Percentiles rank a stretch among this genome's conserved stretches.
Evolutionary conservation across 2,888 invertebrate species (phyloP).

Genomic region (Dascillus cervinus): DNA sequence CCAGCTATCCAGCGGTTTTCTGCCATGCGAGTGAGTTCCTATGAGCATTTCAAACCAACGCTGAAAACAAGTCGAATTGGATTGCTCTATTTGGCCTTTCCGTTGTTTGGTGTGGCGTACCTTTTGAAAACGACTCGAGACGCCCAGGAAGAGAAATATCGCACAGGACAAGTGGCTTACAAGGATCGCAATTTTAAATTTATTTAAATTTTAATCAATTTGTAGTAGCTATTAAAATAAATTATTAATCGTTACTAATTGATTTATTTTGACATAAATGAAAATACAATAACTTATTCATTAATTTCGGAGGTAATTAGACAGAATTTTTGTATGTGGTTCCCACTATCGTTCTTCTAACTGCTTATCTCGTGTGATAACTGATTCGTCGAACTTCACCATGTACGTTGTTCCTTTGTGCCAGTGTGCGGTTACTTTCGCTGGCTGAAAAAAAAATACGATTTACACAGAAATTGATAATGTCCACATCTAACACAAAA

Average conservation of each 20-base stretch:
- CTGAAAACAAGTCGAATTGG: constrained; percentile 35
- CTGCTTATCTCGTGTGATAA: constrained; percentile 83
- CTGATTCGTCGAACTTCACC: constrained; percentile 95
- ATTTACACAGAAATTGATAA: no score
- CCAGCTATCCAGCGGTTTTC: constrained; percentile 65
- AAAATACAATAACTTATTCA: background rate
- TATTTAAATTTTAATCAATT: constrained; percentile 39
- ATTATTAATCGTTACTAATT: background rate
- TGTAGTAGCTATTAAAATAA: background rate
- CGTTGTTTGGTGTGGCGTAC: constrained; percentile 50
- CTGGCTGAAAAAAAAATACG: constrained; percentile 59
- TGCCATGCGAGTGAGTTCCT: constrained; percentile 59
- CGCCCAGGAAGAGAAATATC: constrained; percentile 48
- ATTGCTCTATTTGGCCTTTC: constrained; percentile 46
- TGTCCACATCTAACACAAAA: no score
- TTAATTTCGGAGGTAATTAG: background rate
- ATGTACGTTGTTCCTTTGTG: constrained; percentile 99
- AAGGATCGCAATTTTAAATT: constrained; percentile 66
- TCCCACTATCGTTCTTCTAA: constrained; percentile 66
- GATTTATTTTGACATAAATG: no score
- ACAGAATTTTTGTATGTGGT: background rate
- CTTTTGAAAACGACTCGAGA: constrained; percentile 48
- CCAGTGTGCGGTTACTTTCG: constrained; percentile 98
- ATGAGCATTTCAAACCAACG: constrained; percentile 61
- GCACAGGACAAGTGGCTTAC: constrained; percentile 68